Conservation (phyloP, 2,888 invertebrate species). For the Xiphydria camelus region DNA sequence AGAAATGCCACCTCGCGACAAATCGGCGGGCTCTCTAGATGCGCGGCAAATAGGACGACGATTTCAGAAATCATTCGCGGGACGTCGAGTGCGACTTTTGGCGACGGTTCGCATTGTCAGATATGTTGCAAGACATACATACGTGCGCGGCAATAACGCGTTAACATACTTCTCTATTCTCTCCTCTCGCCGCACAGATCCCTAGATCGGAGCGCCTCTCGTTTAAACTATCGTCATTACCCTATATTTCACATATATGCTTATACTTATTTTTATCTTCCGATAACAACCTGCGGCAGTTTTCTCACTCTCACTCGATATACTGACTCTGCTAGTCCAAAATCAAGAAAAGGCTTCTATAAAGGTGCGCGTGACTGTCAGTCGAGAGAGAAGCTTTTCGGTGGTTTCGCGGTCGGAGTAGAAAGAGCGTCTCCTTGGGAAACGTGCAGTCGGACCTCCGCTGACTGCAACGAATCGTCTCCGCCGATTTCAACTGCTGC, state of each 20-base stretch:
- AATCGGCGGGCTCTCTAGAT: constrained; percentile 4
- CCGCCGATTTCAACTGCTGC: too few relatives aligned
- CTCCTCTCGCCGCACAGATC: too few relatives aligned
- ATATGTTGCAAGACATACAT: constrained; percentile 36
- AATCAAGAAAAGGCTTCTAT: constrained; percentile 10
- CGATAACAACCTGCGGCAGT: background rate
- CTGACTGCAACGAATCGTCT: too few relatives aligned
- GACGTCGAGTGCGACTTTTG: too few relatives aligned
- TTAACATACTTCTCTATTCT: constrained; percentile 12
- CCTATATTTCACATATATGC: constrained; percentile 4
- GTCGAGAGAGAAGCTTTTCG: too few relatives aligned
- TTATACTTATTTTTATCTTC: constrained; percentile 7
- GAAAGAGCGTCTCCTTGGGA: too few relatives aligned
- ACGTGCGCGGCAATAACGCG: constrained; percentile 22
- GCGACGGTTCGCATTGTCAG: constrained; percentile 35
- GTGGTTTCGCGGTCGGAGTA: too few relatives aligned
- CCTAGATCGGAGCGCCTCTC: too few relatives aligned
- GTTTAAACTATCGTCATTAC: constrained; percentile 8
- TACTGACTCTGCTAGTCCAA: background rate
- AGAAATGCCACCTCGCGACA: background rate
- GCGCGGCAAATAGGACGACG: too few relatives aligned
- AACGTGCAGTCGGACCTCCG: too few relatives aligned
- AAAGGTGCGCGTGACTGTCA: too few relatives aligned
- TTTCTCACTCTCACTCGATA: background rate
- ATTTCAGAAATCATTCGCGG: background rate